Evolutionary conservation across 2,888 invertebrate species (phyloP), one percentile per base, ranked within the genome.

Genomic region (Pollenia amentaria): DNA sequence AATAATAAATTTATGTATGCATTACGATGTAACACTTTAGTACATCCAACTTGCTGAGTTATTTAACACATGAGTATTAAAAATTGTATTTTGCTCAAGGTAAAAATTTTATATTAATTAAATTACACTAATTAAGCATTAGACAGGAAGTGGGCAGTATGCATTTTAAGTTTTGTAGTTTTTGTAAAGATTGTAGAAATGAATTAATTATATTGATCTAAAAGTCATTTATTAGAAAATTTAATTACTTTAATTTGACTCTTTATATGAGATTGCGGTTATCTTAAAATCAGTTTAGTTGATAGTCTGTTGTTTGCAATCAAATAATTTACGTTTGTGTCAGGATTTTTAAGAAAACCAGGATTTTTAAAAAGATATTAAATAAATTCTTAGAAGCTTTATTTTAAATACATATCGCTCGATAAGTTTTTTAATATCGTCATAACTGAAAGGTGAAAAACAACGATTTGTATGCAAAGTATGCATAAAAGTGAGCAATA

Each of bases 221-320:
- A 38, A 60, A n/a, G 60, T 60, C 38, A n/a, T 40, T 60, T 40
- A 60, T n/a, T 3, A n/a, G 14, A 57, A 57, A 57, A 57, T 57
- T 29, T 38, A 14, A 57, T 38, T 29, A 60, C 16, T n/a, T n/a
- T 51, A 51, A 51, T 51, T 9, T 16, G 2, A 16, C 51, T 51
- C n/a, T 9, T n/a, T 51, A 21, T 10, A 21, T 1, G 16, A 16
- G 16, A 16, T 51, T 16, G 8, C 16, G 51, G 8, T 16, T 10
- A 51, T 51, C 16, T 16, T 9, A 9, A 18, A 53, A 14, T n/a
- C 18, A 53, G 2, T 53, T 18, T 10, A 53, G 3, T 53, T 9
- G 18, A 53, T 51, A 53, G 0, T 3, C 9, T 57, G 12, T 57
- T 29, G 0, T 29, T 21, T 57, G 53, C 9, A 29, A 29, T 29